Base-by-base conservation (phyloP, 2,888 invertebrate species). In the Ophion costatus region DNA sequence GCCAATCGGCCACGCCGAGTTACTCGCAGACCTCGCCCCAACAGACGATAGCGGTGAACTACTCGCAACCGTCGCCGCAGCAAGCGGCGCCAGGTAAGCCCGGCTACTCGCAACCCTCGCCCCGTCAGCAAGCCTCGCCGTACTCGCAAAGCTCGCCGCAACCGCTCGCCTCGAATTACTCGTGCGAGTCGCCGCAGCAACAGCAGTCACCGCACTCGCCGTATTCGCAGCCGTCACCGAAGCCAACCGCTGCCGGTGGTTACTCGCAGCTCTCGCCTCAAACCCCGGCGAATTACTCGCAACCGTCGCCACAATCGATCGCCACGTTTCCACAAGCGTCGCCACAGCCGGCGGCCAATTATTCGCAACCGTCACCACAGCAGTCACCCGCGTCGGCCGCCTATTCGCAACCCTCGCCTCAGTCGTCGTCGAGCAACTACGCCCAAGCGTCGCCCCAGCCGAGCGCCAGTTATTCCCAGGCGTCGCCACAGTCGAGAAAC, bases 1-100 rank as follows among this genome's bases (percentile, higher is more conserved):
- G 93, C 67, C 87, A 87, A 29, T 66, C 88, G 77, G 90, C 91
- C 6, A 91, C 92, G 70, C 95, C 96, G 42, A 95, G 94, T 89
- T 95, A 95, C 64, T 91, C 93, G 0, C 93, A 93, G 66, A 87
- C 91, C 0, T 92, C 92, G 4, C 90, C 93, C 14, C 92, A 92
- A 66, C 95, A 90, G 64, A 90, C 95, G 94, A 88, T 90, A 10
- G 85, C 90, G 0, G 87, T 88, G 2, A 92, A 89, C 76, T 91
- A 90, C 77, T 90, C 91, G 6, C 91, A 91, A 76, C 86, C 89
- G 5, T 90, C 91, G 14, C 90, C 91, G 0, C 88, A 89, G 69
- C 86, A 80, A 69, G 89, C 88, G 24, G 80, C 88, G 9, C 87
- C 88, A 51, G 14, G 14, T 5, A 17, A 17, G 17, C 87, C 89